Base-by-base conservation (phyloP, 2,888 invertebrate genomes). In the Rhingia campestris region DNA sequence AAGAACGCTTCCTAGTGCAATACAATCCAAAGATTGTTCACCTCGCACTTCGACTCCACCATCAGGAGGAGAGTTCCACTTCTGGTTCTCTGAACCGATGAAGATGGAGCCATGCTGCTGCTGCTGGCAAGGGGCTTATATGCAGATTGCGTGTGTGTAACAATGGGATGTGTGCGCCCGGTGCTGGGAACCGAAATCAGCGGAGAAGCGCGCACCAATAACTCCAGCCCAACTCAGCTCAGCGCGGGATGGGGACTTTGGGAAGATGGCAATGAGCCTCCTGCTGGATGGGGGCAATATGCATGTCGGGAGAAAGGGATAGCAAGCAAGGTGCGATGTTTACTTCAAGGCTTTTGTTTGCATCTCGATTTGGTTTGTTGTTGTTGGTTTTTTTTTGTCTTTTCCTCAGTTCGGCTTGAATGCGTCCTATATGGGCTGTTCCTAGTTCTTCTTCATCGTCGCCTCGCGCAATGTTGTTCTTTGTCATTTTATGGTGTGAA, bases 11-110 rank as follows among this genome's bases (percentile, higher is more conserved):
- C 61, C 43, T 33, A 45, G 45, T 59, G 58, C 51, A 47, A 56
- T 69, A 72, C 81, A 76, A 81, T 82, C 45, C 72, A 82, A 61
- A 79, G 82, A 82, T 79, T 82, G 79, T 82, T 82, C 82, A 82
- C 79, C 82, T 79, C 51, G 43, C 43, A 32, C 39, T 69, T 66
- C 49, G 41, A 37, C 22, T 22, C 22, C 22, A 22, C 2, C 22
- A 14, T n/a, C 35, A 51, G 30, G 58, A 51, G 72, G 37, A 53
- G 49, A 45, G 66, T 63, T 41, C 56, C 73, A 79, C 72, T 73
- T 59, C 41, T 58, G 58, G 73, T 66, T 66, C 66, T 9, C 4
- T 63, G 74, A 64, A 69, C 47, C 63, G 39, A 35, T 43, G n/a
- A 32, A 7, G 22, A 37, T 4, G 33, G 33, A n/a, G 22, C 33